Conservation (phyloP, 1,140 invertebrate species). For the Pemphigus obesinymphae region DNA sequence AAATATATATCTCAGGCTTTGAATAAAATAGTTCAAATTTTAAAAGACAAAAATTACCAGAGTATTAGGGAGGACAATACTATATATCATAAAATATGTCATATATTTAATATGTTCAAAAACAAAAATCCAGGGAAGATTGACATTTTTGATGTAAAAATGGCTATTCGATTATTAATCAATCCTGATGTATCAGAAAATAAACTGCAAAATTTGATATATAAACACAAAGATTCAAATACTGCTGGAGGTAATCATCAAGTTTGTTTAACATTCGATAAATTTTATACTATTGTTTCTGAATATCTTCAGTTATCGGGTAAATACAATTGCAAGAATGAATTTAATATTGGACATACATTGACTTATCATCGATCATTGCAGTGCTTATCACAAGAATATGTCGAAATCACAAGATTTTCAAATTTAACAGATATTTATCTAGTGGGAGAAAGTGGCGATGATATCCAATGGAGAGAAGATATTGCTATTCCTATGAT, state of each 20-base stretch:
- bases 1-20: constrained; percentile 61
- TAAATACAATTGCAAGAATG: neutral
- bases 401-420: neutral
- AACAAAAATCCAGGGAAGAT: constrained; percentile 56
- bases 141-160: constrained; percentile 58
- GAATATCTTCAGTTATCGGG: constrained; percentile 16
- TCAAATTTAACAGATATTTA: constrained; percentile 31
- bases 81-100: neutral
- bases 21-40: constrained; percentile 57
- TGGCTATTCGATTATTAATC: constrained; percentile 59
- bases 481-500: constrained; percentile 58
- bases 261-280: neutral
- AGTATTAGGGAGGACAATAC: neutral
- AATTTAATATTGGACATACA: neutral
- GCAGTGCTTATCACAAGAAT: neutral
- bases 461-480: constrained; percentile 55
- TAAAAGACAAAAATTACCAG: neutral
- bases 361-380: neutral
- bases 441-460: constrained; percentile 55
- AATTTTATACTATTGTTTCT: neutral
- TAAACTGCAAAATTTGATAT: constrained; percentile 51
- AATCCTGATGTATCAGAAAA: constrained; percentile 56
- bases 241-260: neutral
- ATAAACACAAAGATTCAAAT: neutral
- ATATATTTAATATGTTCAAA: constrained; percentile 60